Evolutionary conservation across 2,113 vertebrate genomes (phyloP).

Genomic region (Menidia beryllina): DNA sequence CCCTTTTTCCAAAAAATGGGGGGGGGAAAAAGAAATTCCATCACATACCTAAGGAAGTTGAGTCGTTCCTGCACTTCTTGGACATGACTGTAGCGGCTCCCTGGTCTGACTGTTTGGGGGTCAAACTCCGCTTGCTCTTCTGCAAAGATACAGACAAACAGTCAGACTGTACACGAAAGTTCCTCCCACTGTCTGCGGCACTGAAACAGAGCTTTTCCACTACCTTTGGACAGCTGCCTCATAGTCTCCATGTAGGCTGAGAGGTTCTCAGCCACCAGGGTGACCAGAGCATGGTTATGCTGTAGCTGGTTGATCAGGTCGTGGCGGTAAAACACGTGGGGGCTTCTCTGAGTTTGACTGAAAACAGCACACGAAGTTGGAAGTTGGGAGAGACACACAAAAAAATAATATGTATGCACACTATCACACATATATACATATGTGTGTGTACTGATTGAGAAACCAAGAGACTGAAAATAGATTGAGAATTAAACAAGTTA

Average conservation of each 20-base stretch:
- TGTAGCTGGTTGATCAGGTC: slow-evolving; percentile 99
- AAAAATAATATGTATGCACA: too few species aligned
- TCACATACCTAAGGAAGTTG: slow-evolving; percentile 94
- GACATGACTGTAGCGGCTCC: slow-evolving; percentile 98
- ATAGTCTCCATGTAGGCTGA: slow-evolving; percentile 99
- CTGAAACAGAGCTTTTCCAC: not conserved
- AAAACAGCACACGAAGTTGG: slow-evolving; percentile 42
- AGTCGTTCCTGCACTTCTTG: slow-evolving; percentile 98
- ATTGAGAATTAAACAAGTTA: slow-evolving; percentile 23
- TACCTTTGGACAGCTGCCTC: slow-evolving; percentile 97
- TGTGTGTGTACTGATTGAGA: not conserved
- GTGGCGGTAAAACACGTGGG: slow-evolving; percentile 98
- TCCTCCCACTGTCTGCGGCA: not conserved
- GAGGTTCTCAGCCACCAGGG: slow-evolving; percentile 97
- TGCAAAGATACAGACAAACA: slow-evolving; percentile 41
- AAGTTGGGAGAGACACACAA: slow-evolving; percentile 15
- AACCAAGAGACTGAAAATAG: not conserved
- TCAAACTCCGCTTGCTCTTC: slow-evolving; percentile 97
- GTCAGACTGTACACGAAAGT: slow-evolving; percentile 14
- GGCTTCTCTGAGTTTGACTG: slow-evolving; percentile 98
- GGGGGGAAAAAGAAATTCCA: too few species aligned
- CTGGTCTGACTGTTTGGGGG: slow-evolving; percentile 95
- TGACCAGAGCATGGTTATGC: slow-evolving; percentile 98
- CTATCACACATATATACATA: too few species aligned
- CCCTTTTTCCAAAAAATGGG: too few species aligned